Evolutionary conservation across 2,113 vertebrate genomes (phyloP), one percentile per base, ranked within the genome.

Genomic region (Pelvicachromis taeniatus): DNA sequence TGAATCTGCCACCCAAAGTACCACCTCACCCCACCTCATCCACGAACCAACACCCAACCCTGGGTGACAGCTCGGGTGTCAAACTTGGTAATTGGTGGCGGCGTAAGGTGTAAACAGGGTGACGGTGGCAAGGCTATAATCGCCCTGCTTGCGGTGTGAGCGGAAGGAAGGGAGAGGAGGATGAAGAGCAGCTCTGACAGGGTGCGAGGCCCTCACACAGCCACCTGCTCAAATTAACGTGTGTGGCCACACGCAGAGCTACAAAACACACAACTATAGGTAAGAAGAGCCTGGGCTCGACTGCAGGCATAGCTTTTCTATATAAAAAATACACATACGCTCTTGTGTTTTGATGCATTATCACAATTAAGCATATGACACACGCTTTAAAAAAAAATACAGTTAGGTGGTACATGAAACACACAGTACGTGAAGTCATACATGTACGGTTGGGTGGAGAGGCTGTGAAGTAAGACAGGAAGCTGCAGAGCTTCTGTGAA

Each of bases 51-150:
- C 84, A 21, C 77, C 58, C 52, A 23, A 59, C 59, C 86, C 19
- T 4, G 81, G 85, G 81, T 91, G 90, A 90, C 89, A 94, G 90
- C 89, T 85, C 55, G 53, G 92, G 94, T 96, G 95, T 96, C 94
- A 95, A 93, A 93, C 87, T 89, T 92, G 93, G 92, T 96, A 96
- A 96, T 94, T 95, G 96, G 95, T 94, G 93, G 93, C 90, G 81
- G 89, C 73, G 82, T 89, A 92, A 96, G 95, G 95, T 96, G 95
- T 94, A 96, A 96, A 96, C 95, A 94, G 93, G 94, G 94, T 95
- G 95, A 93, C 16, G 93, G 93, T 92, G 93, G 92, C 70, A 79
- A 87, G 87, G 85, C 90, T 92, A 91, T 95, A 95, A 95, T 95
- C 94, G 92, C 86, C 92, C 89, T 82, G 83, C 93, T 91, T 94